These are phyloP conservation scores for Aphaenogaster ashmeadi DNA, from an alignment of 1,140 invertebrate species.

Conservation along the genomic window DNA sequence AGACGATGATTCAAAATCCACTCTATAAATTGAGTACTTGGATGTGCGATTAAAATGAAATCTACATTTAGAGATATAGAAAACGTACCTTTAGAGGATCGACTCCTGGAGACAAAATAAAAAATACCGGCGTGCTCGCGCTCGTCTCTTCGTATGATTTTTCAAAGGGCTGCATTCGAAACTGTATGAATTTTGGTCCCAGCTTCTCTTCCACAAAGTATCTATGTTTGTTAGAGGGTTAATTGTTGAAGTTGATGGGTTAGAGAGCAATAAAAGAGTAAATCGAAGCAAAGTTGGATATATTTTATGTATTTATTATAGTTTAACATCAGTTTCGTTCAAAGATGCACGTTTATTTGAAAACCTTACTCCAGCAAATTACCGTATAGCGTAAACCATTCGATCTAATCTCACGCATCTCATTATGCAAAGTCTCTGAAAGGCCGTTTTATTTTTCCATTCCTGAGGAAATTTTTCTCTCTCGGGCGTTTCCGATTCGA, in stretches of 20 bases:
- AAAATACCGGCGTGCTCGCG: constrained; percentile 95
- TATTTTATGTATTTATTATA: not conserved
- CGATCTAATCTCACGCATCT: constrained; percentile 95
- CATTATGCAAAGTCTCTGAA: constrained; percentile 97
- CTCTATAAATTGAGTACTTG: not conserved
- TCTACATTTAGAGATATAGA: not conserved
- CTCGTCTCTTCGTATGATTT: constrained; percentile 96
- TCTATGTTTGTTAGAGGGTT: constrained; percentile 67
- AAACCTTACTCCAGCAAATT: constrained; percentile 8
- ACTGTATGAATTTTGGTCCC: constrained; percentile 94
- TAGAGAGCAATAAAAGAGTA: not conserved
- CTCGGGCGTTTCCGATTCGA: constrained; percentile 96
- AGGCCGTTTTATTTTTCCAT: constrained; percentile 97
- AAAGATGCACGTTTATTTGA: constrained; percentile 54
- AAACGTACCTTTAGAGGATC: constrained; percentile 93
- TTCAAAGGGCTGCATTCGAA: constrained; percentile 92
- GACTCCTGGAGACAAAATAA: constrained; percentile 97
- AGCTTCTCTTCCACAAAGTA: constrained; percentile 95
- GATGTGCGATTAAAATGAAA: constrained; percentile 4
- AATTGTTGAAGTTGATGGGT: not conserved
- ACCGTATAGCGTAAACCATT: constrained; percentile 92
- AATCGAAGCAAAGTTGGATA: not conserved
- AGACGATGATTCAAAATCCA: not conserved
- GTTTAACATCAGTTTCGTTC: not conserved
- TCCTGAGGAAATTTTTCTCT: constrained; percentile 98